Evolutionary conservation across 1,140 invertebrate genomes (phyloP), one percentile per base, ranked within the genome.

Genomic region (Cryptotermes secundus): DNA sequence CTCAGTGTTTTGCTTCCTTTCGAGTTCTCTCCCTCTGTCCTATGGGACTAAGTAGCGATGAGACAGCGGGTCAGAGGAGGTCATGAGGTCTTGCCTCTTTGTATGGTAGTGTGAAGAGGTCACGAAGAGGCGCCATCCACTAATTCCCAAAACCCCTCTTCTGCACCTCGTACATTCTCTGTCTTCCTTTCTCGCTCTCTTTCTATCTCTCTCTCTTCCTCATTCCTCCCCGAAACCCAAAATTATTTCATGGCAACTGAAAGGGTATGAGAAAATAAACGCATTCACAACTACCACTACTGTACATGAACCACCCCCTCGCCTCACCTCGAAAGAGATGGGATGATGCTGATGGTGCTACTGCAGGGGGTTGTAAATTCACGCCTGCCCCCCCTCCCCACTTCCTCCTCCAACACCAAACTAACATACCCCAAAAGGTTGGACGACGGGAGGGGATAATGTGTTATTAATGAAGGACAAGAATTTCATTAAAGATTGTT

Each of bases 401-500:
- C 42, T 35, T 45, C 81, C 81, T 49, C 81, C 34, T 2, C 53
- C 59, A 31, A n/a, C 59, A 72, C 59, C 26, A 72, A 72, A 72
- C 59, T 72, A 72, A 72, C 59, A 72, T 53, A 53, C 31, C 81
- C 81, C 81, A 59, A 49, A 45, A 45, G 35, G 72, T 49, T 38
- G 34, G 53, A 34, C 42, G 24, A 49, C 83, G 83, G 59, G 84
- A 53, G 79, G 81, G 86, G 82, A 86, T 92, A 92, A 92, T 92
- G 91, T 90, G 91, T 91, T 92, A 92, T 92, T 92, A 92, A 92
- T 92, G 92, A 92, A 92, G 91, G 92, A 89, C 92, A 92, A 92
- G 92, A 92, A 92, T 92, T 92, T 92, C 92, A 92, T 92, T 92
- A 92, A 92, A 92, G 92, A 92, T 92, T 92, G 92, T 92, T 92